Base-by-base conservation (phyloP, 2,888 invertebrate species). In the Coelinius sp. region DNA sequence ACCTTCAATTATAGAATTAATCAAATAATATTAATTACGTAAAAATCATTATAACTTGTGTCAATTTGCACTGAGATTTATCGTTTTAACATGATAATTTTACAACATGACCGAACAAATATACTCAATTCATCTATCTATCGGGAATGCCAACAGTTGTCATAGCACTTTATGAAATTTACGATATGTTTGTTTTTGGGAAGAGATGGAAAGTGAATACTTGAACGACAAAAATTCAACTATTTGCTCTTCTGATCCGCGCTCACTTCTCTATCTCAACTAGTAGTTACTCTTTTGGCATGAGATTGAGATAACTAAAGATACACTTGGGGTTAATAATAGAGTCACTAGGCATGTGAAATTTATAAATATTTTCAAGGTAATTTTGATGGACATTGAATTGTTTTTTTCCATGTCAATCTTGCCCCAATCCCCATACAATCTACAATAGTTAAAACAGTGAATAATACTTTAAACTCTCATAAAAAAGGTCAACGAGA, bases 331-430 rank as follows among this genome's bases (percentile, higher is more conserved):
- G n/a, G 68, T 69, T 80, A 80, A 79, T 78, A 78, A 80, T 79
- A 79, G 73, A 41, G 31, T 38, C 5, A 22, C 25, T 70, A 74
- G 75, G 73, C 70, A 76, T 73, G 64, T 69, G 74, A 64, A 27
- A 24, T 62, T 77, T 83, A 83, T 82, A 80, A 82, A 83, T 83
- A 83, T 20, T 76, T 74, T 77, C 82, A 81, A 83, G 81, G 82
- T 76, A 24, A 7, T 63, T 62, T n/a, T 12, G 20, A n/a, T 63
- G n/a, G 24, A 41, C 63, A 63, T 41, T 63, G 63, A 44, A 63
- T 24, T 5, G 31, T 31, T 31, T 31, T 31, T n/a, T n/a, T n/a
- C n/a, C n/a, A n/a, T n/a, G n/a, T n/a, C n/a, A n/a, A n/a, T n/a
- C n/a, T n/a, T n/a, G n/a, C n/a, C n/a, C n/a, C n/a, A n/a, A n/a